Evolutionary conservation across 2,888 invertebrate species (phyloP).

Genomic region (Rhamnusium bicolor): DNA sequence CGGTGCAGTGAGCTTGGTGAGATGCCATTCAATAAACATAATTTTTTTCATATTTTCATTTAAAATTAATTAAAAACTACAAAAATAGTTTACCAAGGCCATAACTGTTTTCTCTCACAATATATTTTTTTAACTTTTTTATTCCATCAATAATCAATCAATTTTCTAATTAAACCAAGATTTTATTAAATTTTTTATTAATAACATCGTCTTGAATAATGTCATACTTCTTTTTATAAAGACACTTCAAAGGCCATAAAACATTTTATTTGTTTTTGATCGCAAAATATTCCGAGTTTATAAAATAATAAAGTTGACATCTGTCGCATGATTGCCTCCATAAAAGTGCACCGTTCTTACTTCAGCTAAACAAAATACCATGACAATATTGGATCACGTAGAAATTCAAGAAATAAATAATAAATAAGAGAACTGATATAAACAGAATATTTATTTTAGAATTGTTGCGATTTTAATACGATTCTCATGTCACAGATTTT

Average conservation of each 20-base stretch:
- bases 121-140: not conserved
- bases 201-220: slow-evolving; percentile 18
- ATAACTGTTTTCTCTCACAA: not conserved
- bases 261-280: slow-evolving; percentile 59
- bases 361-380: slow-evolving; percentile 22
- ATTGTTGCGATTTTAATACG: not conserved
- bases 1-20: too few relatives aligned
- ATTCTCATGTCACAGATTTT: too few relatives aligned
- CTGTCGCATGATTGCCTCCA: slow-evolving; percentile 58
- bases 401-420: slow-evolving; percentile 11
- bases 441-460: not conserved
- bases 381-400: slow-evolving; percentile 24
- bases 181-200: slow-evolving; percentile 31
- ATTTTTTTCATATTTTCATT: too few relatives aligned
- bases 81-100: not conserved
- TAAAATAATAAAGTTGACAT: slow-evolving; percentile 60
- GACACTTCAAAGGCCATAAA: slow-evolving; percentile 41
- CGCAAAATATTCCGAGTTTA: slow-evolving; percentile 55
- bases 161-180: slow-evolving; percentile 5
- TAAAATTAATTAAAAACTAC: too few relatives aligned
- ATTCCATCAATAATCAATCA: not conserved
- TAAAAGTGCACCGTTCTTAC: slow-evolving; percentile 54
- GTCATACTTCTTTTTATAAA: slow-evolving; percentile 35
- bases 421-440: slow-evolving; percentile 7
- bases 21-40: too few relatives aligned